Evolutionary conservation across 2,113 vertebrate genomes (phyloP).

Genomic region (Myodes glareolus): DNA sequence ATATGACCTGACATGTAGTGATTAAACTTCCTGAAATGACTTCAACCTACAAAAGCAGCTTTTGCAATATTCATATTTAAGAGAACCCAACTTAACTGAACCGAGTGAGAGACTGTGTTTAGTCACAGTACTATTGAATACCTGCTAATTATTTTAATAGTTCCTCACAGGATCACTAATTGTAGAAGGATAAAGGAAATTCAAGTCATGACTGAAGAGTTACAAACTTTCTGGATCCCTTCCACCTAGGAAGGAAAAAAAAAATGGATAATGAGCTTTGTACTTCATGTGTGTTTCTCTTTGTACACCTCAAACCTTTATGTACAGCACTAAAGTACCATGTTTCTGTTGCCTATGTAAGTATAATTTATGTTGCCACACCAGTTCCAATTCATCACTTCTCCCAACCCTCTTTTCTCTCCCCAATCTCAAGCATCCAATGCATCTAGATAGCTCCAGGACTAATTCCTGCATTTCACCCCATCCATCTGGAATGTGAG

Average conservation of each 20-base stretch:
- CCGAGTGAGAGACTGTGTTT: not conserved
- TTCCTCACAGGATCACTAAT: constrained; percentile 18
- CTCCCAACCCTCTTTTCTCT: not conserved
- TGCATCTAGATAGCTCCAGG: not conserved
- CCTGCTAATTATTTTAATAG: constrained; percentile 59
- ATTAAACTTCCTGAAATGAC: constrained; percentile 48
- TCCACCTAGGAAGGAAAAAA: not conserved
- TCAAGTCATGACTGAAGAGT: not conserved
- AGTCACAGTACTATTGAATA: not conserved
- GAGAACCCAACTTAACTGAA: constrained; percentile 44
- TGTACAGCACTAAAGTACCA: not conserved
- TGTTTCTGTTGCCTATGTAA: not conserved
- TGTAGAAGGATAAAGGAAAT: not conserved
- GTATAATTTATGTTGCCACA: not conserved
- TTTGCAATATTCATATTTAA: constrained; percentile 38
- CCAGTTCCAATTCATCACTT: not conserved
- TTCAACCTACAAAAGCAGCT: constrained; percentile 33
- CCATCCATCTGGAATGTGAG: not conserved
- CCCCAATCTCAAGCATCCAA: not conserved
- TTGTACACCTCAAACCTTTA: not conserved
- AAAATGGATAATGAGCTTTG: not conserved
- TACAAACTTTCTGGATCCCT: not conserved
- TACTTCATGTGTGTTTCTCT: not conserved
- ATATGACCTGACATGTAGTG: not conserved
- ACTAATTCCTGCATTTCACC: not conserved